A percentile compares a stretch with the other conserved stretches of the same genome.
These are phyloP conservation scores for Enteromius argenteus DNA, from an alignment of 2,797 vertebrate genomes.

Conservation along the genomic window DNA sequence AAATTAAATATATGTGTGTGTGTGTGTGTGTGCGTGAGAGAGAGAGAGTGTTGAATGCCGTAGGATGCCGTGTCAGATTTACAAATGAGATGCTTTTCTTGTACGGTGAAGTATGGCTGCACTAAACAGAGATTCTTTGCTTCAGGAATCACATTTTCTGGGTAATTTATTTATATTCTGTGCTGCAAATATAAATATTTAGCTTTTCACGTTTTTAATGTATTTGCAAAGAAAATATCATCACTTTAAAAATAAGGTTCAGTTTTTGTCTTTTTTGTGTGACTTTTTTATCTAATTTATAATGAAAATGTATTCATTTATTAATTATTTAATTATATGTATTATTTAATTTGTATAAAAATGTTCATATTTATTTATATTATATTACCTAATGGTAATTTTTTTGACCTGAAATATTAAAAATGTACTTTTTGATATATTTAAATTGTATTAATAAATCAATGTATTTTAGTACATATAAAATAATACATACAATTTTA, in stretches of 20 bases:
- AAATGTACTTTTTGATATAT: neutral
- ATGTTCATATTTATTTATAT: neutral
- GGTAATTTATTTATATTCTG: neutral
- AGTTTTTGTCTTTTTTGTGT: neutral
- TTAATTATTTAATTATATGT: neutral
- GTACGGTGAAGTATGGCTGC: neutral
- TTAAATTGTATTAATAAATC: neutral
- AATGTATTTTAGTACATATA: neutral
- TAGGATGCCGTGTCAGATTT: conserved; percentile 16
- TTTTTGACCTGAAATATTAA: neutral
- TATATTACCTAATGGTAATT: neutral
- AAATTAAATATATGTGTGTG: neutral
- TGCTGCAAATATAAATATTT: neutral
- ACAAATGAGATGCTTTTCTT: conserved; percentile 36
- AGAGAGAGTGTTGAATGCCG: neutral
- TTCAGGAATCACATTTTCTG: neutral
- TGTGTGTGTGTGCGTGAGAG: neutral
- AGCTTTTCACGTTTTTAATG: neutral
- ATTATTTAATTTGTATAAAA: neutral
- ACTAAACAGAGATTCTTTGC: neutral
- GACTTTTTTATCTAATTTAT: neutral
- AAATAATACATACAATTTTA: neutral
- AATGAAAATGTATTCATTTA: neutral
- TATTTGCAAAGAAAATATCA: neutral
- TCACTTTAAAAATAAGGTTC: neutral